A percentile compares a stretch with the other conserved stretches of the same genome.
These are phyloP conservation scores for Deilephila elpenor DNA, from an alignment of 2,888 invertebrate genomes.

Conservation along the genomic window DNA sequence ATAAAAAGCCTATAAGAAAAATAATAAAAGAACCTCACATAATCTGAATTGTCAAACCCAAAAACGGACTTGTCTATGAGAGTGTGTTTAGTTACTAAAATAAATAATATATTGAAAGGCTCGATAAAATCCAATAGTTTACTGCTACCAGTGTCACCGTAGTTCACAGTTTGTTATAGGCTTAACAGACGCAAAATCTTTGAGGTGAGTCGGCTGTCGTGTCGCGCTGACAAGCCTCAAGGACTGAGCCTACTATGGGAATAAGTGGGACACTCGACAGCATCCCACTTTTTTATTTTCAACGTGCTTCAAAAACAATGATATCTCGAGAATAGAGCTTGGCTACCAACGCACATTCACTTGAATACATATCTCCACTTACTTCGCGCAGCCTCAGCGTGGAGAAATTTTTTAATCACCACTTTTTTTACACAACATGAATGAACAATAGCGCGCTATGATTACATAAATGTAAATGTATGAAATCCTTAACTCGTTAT, in stretches of 20 bases:
- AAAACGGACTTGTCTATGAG: no score
- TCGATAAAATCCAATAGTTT: slow-evolving; percentile 60
- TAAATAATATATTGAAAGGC: slow-evolving; percentile 42
- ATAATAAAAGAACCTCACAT: no score
- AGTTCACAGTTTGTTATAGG: slow-evolving; percentile 65
- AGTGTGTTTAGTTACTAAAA: background rate
- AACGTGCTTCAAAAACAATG: slow-evolving; percentile 58
- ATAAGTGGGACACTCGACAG: slow-evolving; percentile 57
- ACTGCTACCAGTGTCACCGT: slow-evolving; percentile 50
- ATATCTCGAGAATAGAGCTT: slow-evolving; percentile 54
- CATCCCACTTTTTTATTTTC: slow-evolving; percentile 55
- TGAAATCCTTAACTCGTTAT: slow-evolving; percentile 4
- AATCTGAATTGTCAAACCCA: no score
- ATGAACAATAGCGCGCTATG: background rate
- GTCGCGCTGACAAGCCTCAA: slow-evolving; percentile 39
- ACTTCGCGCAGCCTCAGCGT: background rate
- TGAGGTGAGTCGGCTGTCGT: slow-evolving; percentile 55
- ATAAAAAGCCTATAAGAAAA: no score
- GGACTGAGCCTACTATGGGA: slow-evolving; percentile 40
- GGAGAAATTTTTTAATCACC: background rate
- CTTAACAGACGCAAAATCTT: slow-evolving; percentile 67
- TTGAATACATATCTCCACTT: slow-evolving; percentile 12
- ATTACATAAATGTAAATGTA: background rate
- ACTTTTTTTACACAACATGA: background rate
- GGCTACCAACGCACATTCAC: slow-evolving; percentile 25